Conservation (phyloP, 2,888 invertebrate species). For the Ichneumon xanthorius region DNA sequence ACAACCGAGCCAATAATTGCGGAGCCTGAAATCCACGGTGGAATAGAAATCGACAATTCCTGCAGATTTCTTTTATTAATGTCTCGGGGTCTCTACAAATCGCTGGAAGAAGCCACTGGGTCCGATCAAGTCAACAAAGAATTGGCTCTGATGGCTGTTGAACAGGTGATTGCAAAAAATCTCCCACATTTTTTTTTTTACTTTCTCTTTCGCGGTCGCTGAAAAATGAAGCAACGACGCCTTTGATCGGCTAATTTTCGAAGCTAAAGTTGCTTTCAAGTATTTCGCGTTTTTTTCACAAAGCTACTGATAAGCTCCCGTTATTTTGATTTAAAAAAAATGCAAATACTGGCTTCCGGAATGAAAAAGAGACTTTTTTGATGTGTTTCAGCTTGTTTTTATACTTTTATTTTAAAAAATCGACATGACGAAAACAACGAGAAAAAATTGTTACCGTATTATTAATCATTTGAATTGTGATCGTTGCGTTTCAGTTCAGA, state of each 20-base stretch:
- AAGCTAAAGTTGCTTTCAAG: too few species aligned
- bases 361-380: neutral
- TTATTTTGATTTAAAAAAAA: too few species aligned
- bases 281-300: too few species aligned
- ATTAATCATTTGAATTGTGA: slow-evolving; percentile 33
- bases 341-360: neutral
- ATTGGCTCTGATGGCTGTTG: slow-evolving; percentile 92
- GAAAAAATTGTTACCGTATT: neutral
- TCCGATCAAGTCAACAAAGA: slow-evolving; percentile 93
- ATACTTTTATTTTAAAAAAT: too few species aligned
- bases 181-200: neutral
- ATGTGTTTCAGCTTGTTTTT: too few species aligned
- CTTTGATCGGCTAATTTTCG: neutral
- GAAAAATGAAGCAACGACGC: slow-evolving; percentile 2
- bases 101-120: slow-evolving; percentile 92
- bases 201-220: neutral
- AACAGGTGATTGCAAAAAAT: slow-evolving; percentile 86
- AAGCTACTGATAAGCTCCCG: too few species aligned
- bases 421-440: too few species aligned
- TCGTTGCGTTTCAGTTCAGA: slow-evolving; percentile 87
- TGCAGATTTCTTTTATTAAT: slow-evolving; percentile 94
- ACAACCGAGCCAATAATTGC: slow-evolving; percentile 92
- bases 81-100: slow-evolving; percentile 94
- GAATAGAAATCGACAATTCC: slow-evolving; percentile 91
- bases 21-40: slow-evolving; percentile 93